A percentile compares a stretch with the other conserved stretches of the same genome.
Conservation (phyloP, 2,888 invertebrate species). For the Perizoma flavofasciatum region DNA sequence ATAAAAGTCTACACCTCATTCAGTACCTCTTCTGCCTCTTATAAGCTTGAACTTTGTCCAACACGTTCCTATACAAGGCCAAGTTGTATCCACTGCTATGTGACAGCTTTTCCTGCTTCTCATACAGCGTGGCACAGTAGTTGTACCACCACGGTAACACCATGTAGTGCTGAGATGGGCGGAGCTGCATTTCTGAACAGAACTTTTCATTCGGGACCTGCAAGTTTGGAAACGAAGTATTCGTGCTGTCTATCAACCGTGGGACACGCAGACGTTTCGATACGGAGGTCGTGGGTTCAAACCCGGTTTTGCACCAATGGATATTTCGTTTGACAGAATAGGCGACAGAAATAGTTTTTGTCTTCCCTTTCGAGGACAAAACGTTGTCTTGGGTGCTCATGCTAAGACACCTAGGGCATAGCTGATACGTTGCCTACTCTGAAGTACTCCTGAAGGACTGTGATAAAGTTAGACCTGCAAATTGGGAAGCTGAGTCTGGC, state of each 20-base stretch:
- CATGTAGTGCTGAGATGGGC: conserved; percentile 39
- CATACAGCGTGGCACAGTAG: conserved; percentile 49
- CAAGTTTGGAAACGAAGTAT: conserved; percentile 20
- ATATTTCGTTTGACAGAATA: too few relatives aligned
- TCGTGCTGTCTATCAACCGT: too few relatives aligned
- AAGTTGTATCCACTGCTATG: conserved; percentile 16
- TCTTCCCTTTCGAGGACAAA: too few relatives aligned
- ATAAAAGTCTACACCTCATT: too few relatives aligned
- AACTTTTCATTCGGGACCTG: conserved; percentile 52
- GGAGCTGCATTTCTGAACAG: conserved; percentile 46
- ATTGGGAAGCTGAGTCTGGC: conserved; percentile 22
- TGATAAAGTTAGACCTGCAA: conserved; percentile 33
- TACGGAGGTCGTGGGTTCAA: too few relatives aligned
- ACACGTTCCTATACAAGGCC: conserved; percentile 39
- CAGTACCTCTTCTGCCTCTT: conserved; percentile 19
- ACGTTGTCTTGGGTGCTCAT: too few relatives aligned
- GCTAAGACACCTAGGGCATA: too few relatives aligned
- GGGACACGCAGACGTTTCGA: too few relatives aligned
- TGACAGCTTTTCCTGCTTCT: conserved; percentile 30
- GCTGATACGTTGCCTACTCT: too few relatives aligned
- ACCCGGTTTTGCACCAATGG: too few relatives aligned
- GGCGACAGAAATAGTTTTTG: too few relatives aligned
- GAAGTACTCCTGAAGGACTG: too few relatives aligned
- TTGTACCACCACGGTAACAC: conserved; percentile 63
- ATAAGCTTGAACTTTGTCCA: conserved; percentile 39